phyloP scores from a whole-genome alignment of 2,888 invertebrate species.

The Xestoiulus laeticollis region DNA sequence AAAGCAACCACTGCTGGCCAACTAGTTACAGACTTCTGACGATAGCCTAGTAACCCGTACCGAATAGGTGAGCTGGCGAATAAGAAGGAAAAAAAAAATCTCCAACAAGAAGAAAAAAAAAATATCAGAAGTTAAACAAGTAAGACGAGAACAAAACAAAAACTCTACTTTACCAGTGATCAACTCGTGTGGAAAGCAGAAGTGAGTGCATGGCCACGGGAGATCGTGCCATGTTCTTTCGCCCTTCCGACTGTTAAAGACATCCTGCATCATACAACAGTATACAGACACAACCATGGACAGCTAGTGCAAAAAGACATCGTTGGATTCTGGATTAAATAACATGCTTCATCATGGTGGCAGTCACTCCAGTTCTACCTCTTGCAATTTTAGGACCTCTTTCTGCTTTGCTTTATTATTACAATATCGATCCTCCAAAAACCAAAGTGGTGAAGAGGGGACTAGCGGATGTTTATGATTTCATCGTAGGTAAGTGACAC shows the following conservation, averaged over 20 bases:
- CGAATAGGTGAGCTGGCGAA: constrained; percentile 29
- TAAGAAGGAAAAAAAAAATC: neutral
- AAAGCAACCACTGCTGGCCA: constrained; percentile 20
- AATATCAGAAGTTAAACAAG: neutral
- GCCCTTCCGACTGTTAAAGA: neutral
- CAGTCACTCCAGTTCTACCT: constrained; percentile 51
- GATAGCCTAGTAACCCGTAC: constrained; percentile 37
- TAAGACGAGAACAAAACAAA: neutral
- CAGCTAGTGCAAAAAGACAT: neutral
- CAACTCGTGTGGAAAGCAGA: neutral
- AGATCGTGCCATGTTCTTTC: neutral
- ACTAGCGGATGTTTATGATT: constrained; percentile 67
- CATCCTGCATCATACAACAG: neutral
- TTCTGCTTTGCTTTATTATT: constrained; percentile 50
- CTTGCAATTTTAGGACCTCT: constrained; percentile 53
- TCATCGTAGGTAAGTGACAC: constrained; percentile 68
- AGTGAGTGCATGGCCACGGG: constrained; percentile 9
- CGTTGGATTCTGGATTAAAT: constrained; percentile 25
- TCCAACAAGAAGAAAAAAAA: neutral
- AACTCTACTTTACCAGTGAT: neutral
- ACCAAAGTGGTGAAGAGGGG: constrained; percentile 54
- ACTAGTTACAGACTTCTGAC: constrained; percentile 25
- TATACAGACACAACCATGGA: neutral
- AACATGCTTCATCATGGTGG: constrained; percentile 51
- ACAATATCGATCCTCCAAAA: constrained; percentile 54